phyloP scores from a whole-genome alignment of 1,140 invertebrate species.

The Macrostomum lignano region DNA sequence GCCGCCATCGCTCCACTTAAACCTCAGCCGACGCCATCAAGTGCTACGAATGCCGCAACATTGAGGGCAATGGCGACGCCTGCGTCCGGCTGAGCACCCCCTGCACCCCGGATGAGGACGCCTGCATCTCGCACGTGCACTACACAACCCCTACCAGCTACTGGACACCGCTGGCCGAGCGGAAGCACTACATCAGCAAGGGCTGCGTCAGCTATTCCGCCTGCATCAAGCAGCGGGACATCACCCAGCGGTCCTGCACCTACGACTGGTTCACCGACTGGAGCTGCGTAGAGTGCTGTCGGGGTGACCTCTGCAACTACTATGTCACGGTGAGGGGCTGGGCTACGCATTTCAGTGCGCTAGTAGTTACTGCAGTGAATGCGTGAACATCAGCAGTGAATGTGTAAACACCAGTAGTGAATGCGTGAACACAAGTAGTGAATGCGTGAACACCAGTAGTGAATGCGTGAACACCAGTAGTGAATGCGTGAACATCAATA shows the following conservation, averaged over 20 bases:
- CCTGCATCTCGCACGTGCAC: constrained; percentile 3
- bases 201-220: constrained; percentile 47
- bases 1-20: too few species aligned
- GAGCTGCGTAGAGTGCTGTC: constrained; percentile 3
- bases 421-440: too few species aligned
- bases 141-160: constrained; percentile 28
- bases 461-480: too few species aligned
- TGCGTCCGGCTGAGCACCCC: not conserved
- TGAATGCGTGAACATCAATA: too few species aligned
- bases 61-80: constrained; percentile 3
- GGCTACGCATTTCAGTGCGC: too few species aligned
- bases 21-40: not conserved
- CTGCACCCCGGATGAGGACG: constrained; percentile 3
- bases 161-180: constrained; percentile 63
- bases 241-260: constrained; percentile 2
- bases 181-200: constrained; percentile 78
- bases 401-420: too few species aligned
- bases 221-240: constrained; percentile 40
- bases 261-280: not conserved
- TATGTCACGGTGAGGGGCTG: constrained; percentile 54
- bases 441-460: too few species aligned
- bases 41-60: constrained; percentile 6
- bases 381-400: too few species aligned
- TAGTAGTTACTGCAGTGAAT: too few species aligned
- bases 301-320: constrained; percentile 2